Conservation (phyloP, 2,888 invertebrate genomes). For the Andrena fulva region DNA sequence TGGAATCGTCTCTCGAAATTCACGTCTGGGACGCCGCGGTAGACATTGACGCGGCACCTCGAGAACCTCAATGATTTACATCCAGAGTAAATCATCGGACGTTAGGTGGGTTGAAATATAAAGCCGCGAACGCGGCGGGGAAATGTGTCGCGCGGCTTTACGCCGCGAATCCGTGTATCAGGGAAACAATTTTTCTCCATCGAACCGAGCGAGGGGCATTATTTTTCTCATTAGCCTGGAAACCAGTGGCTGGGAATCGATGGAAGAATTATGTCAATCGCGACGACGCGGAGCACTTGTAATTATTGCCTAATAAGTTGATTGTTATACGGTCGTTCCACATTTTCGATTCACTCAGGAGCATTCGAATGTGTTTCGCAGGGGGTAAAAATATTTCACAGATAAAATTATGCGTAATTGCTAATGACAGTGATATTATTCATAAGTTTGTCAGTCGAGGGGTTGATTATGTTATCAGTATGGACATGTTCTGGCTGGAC, state of each 20-base stretch:
- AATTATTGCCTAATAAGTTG: too few species aligned
- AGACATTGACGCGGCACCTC: conserved; percentile 48
- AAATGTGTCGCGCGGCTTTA: conserved; percentile 32
- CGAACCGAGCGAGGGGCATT: conserved; percentile 2
- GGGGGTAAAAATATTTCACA: too few species aligned
- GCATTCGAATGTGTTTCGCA: too few species aligned
- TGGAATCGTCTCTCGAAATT: conserved; percentile 67
- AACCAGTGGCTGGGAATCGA: not conserved
- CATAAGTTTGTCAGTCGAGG: too few species aligned
- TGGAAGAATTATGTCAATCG: too few species aligned
- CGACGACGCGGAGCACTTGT: too few species aligned
- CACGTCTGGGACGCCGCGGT: conserved; percentile 47
- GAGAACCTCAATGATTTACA: conserved; percentile 62
- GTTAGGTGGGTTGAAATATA: conserved; percentile 48
- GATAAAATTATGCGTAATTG: too few species aligned
- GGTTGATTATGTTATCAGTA: too few species aligned
- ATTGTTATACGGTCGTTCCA: too few species aligned
- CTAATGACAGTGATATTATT: too few species aligned
- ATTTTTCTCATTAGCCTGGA: conserved; percentile 27
- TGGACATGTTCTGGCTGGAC: too few species aligned
- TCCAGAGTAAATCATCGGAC: conserved; percentile 64
- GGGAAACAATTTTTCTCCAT: conserved; percentile 36
- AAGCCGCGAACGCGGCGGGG: conserved; percentile 31
- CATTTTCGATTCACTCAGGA: too few species aligned
- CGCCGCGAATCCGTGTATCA: conserved; percentile 2